phyloP scores from a whole-genome alignment of 1,140 invertebrate genomes.

The Diploscapter pachys region DNA sequence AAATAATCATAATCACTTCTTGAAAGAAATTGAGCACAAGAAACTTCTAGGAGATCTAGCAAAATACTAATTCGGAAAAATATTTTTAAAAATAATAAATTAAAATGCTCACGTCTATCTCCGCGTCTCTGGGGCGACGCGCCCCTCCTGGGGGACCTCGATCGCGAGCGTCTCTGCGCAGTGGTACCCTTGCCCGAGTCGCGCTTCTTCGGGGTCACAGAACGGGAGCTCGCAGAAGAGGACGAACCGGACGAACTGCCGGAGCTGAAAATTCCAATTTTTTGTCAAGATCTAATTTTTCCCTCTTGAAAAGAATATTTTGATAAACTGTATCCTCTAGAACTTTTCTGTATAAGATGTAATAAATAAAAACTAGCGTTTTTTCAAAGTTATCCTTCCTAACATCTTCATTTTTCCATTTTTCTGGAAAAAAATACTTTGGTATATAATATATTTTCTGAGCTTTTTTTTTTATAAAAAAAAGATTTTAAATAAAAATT shows the following conservation, averaged over 20 bases:
- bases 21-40: conserved; percentile 1
- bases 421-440: too few species aligned
- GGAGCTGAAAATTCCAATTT: conserved; percentile 25
- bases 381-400: too few species aligned
- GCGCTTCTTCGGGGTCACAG: conserved; percentile 11
- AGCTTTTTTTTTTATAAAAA: too few species aligned
- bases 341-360: conserved; percentile 49
- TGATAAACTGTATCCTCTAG: conserved; percentile 49
- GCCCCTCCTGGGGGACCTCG: background rate
- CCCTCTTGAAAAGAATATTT: background rate
- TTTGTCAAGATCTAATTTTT: background rate
- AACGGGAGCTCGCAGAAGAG: conserved; percentile 33
- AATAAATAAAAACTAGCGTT: too few species aligned
- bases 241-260: conserved; percentile 41
- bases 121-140: background rate
- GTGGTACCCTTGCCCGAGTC: conserved; percentile 16
- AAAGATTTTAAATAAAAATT: too few species aligned
- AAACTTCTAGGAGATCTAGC: background rate
- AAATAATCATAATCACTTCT: background rate
- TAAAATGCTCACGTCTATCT: background rate
- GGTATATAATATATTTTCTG: too few species aligned
- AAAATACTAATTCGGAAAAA: too few species aligned
- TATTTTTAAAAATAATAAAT: too few species aligned
- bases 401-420: too few species aligned
- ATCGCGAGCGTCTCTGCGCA: background rate